A percentile compares a stretch with the other conserved stretches of the same genome.
phyloP scores from a whole-genome alignment of 30 jellyfish, hydroid and myxozoan species.

The Turritopsis dohrnii region DNA sequence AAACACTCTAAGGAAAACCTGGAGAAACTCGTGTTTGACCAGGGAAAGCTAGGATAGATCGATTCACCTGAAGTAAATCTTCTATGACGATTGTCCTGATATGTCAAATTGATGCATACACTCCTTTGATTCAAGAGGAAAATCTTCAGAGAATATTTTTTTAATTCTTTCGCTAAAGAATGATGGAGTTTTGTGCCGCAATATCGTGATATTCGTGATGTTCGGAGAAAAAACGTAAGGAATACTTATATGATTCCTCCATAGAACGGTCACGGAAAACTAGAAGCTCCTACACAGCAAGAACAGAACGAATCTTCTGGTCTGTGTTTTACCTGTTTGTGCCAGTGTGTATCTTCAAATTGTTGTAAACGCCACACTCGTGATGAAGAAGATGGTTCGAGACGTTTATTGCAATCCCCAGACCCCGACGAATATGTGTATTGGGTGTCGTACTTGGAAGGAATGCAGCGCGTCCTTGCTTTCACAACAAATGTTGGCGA shows the following conservation, averaged over 20 bases:
- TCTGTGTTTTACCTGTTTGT: background rate
- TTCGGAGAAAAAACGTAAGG: too few species aligned
- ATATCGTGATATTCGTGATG: too few species aligned
- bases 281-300: background rate
- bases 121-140: too few species aligned
- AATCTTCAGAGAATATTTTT: too few species aligned
- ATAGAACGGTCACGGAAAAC: constrained; percentile 9
- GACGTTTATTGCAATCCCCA: background rate
- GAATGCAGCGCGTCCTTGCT: constrained; percentile 37
- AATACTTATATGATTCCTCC: background rate
- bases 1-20: too few species aligned
- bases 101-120: too few species aligned
- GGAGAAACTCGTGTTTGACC: too few species aligned
- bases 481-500: constrained; percentile 20
- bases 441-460: constrained; percentile 41
- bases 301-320: background rate
- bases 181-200: too few species aligned
- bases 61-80: too few species aligned
- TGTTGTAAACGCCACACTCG: background rate
- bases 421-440: background rate
- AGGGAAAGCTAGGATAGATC: too few species aligned
- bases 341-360: background rate
- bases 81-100: too few species aligned
- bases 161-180: too few species aligned
- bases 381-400: constrained; percentile 1